Conservation (phyloP, 2,888 invertebrate species). For the Chironomus tentans region DNA sequence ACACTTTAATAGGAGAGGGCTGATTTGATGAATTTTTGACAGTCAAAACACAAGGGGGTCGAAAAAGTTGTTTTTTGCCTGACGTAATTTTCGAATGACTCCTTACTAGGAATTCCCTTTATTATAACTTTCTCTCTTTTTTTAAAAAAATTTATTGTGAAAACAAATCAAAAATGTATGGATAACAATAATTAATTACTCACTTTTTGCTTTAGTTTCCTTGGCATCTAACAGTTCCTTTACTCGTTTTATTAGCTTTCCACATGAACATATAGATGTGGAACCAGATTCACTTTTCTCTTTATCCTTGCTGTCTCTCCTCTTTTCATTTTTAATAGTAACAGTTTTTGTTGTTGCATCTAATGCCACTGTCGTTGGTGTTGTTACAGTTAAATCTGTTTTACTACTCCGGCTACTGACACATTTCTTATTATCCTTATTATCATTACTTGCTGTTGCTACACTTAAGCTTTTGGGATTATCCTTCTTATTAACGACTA, state of each 20-base stretch:
- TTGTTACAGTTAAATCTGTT: slow-evolving; percentile 19
- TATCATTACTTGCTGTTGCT: slow-evolving; percentile 2
- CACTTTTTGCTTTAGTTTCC: neutral
- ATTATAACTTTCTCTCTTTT: neutral
- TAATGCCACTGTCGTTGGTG: neutral
- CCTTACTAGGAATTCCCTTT: too few relatives aligned
- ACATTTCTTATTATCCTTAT: slow-evolving; percentile 11
- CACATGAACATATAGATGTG: slow-evolving; percentile 14
- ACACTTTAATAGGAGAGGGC: too few relatives aligned
- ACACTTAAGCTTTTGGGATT: slow-evolving; percentile 11
- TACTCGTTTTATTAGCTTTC: slow-evolving; percentile 13
- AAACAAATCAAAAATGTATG: neutral
- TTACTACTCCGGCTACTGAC: slow-evolving; percentile 18
- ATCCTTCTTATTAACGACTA: slow-evolving; percentile 11
- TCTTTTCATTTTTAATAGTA: neutral
- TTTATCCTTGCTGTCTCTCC: neutral
- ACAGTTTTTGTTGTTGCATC: neutral
- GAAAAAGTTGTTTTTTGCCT: too few relatives aligned
- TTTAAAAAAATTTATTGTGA: neutral
- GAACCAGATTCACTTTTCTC: slow-evolving; percentile 15
- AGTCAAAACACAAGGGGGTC: too few relatives aligned
- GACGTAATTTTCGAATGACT: too few relatives aligned
- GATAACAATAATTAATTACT: neutral
- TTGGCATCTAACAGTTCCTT: slow-evolving; percentile 9
- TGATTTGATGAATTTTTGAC: too few relatives aligned